A percentile compares a stretch with the other conserved stretches of the same genome.
Conservation (phyloP, 2,113 vertebrate species). For the Ginglymostoma cirratum region DNA sequence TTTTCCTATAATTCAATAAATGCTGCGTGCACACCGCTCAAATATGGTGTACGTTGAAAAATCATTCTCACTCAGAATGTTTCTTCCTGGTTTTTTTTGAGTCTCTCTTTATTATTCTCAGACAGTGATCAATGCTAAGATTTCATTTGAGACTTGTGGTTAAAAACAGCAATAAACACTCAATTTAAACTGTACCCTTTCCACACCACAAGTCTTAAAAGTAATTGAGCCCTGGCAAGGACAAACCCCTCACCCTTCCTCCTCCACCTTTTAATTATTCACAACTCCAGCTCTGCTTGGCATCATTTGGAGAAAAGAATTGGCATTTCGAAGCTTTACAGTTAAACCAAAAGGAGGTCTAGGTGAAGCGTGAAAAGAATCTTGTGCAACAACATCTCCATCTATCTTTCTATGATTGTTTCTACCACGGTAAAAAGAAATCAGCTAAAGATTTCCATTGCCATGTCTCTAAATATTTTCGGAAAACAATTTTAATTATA, state of each 20-base stretch:
- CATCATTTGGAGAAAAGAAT: not conserved
- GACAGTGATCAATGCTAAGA: not conserved
- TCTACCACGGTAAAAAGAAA: not conserved
- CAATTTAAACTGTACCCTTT: not conserved
- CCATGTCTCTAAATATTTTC: not conserved
- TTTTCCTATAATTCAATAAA: not conserved
- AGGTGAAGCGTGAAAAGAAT: not conserved
- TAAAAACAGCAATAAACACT: constrained; percentile 19
- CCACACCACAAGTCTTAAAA: not conserved
- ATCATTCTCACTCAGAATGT: not conserved
- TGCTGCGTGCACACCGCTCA: not conserved
- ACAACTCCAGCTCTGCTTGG: not conserved
- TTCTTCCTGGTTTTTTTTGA: not conserved
- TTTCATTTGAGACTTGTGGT: constrained; percentile 22
- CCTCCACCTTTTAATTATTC: constrained; percentile 26
- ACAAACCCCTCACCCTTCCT: not conserved
- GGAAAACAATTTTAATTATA: not conserved
- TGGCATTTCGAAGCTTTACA: not conserved
- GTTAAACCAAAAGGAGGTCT: not conserved
- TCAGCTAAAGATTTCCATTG: not conserved
- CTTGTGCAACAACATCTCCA: not conserved
- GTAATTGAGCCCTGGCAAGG: constrained; percentile 6
- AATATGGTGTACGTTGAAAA: not conserved
- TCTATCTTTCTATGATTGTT: not conserved
- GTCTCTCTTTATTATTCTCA: not conserved